Base-by-base conservation (phyloP, 2,888 invertebrate genomes). In the Latheticus oryzae region DNA sequence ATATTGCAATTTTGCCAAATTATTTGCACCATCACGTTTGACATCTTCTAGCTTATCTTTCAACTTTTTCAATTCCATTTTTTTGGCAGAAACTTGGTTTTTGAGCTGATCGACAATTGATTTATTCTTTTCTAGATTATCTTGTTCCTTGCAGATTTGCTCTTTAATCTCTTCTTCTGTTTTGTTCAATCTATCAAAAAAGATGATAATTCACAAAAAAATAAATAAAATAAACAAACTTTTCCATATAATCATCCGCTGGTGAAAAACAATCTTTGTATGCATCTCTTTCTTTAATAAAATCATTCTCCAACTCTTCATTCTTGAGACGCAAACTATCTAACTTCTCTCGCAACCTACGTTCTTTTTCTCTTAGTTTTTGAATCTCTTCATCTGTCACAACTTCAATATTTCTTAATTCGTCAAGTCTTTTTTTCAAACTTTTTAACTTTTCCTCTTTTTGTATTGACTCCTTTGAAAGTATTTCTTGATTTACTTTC, bases 371-470 rank as follows among this genome's bases (percentile, higher is more conserved):
- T 4, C 21, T 5, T 5, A 8, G n/a, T 5, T 38, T 51, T 28
- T 38, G 15, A 7, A 51, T 51, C 8, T 38, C 30, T 2, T 51
- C 28, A 4, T 28, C 51, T 7, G 3, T 9, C 4, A 8, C 5
- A 4, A n/a, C 13, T 3, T n/a, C 5, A 11, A n/a, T n/a, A n/a
- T 30, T 51, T 28, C 30, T 21, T 1, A 51, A n/a, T 8, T 38
- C 38, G 4, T 40, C 30, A n/a, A 9, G 16, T 38, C 13, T 17
- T 3, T 9, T 16, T 28, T 30, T 51, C n/a, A 38, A n/a, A 19
- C 19, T 16, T 7, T 51, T 8, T 19, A 51, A 15, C 7, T 12
- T 2, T 21, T 26, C 21, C 15, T 40, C 12, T 2, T n/a, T 8
- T 12, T 38, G 15, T 3, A n/a, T 13, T 8, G 40, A 30, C 21